These are phyloP conservation scores for Gryon sp. DNA, from an alignment of 1,140 invertebrate genomes.

Conservation along the genomic window DNA sequence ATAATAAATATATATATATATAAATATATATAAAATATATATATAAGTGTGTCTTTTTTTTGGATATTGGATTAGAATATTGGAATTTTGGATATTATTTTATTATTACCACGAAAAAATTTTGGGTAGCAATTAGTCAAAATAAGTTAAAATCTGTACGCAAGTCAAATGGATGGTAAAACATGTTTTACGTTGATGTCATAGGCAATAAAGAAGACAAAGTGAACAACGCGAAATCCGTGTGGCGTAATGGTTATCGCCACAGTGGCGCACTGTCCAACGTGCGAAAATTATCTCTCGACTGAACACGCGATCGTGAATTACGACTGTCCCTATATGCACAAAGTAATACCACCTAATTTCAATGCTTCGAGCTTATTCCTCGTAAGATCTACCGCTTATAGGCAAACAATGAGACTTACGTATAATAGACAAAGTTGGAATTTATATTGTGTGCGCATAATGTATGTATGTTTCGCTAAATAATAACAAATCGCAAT, in stretches of 20 bases:
- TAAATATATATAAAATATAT: too few relatives aligned
- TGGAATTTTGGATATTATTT: too few relatives aligned
- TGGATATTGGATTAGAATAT: too few relatives aligned
- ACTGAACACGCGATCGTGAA: slow-evolving; percentile 67
- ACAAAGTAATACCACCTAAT: slow-evolving; percentile 51
- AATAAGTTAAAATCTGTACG: too few relatives aligned
- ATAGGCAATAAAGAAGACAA: slow-evolving; percentile 68
- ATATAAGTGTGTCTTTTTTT: too few relatives aligned
- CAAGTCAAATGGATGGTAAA: slow-evolving; percentile 17
- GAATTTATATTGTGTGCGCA: too few relatives aligned
- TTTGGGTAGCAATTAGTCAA: too few relatives aligned
- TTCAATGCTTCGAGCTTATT: slow-evolving; percentile 48
- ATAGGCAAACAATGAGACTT: slow-evolving; percentile 20
- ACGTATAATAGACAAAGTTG: slow-evolving; percentile 7
- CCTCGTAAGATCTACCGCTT: slow-evolving; percentile 36
- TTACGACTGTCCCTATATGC: slow-evolving; percentile 43
- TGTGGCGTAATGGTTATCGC: slow-evolving; percentile 65
- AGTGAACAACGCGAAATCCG: slow-evolving; percentile 66
- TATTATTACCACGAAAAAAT: too few relatives aligned
- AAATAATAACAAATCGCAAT: too few relatives aligned
- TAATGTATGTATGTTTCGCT: neutral
- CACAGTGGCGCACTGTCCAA: slow-evolving; percentile 58
- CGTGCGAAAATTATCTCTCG: slow-evolving; percentile 72
- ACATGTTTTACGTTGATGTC: slow-evolving; percentile 23
- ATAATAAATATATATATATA: too few relatives aligned